These are phyloP conservation scores for Aphodius granarius DNA, from an alignment of 2,888 invertebrate genomes.

Conservation along the genomic window DNA sequence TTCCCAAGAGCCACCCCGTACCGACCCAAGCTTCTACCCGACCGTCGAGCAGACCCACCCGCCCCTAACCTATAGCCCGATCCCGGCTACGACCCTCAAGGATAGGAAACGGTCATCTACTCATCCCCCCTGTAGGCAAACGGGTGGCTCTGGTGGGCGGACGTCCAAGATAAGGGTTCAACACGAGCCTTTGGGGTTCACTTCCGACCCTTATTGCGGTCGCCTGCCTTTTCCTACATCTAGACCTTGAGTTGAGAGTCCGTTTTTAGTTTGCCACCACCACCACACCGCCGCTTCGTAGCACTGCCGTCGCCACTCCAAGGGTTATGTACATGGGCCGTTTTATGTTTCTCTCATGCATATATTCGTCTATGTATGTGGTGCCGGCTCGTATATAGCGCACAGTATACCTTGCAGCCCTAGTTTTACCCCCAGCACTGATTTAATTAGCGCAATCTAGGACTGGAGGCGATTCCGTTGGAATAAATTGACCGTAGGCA, in stretches of 20 bases:
- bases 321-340: neutral
- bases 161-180: conserved; percentile 43
- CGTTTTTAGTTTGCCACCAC: conserved; percentile 27
- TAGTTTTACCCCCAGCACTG: conserved; percentile 1
- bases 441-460: neutral
- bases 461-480: neutral
- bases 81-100: conserved; percentile 39
- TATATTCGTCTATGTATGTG: conserved; percentile 3
- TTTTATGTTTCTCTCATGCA: conserved; percentile 12
- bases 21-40: conserved; percentile 26
- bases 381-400: neutral
- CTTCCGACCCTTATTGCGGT: conserved; percentile 43
- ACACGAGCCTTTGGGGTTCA: conserved; percentile 40
- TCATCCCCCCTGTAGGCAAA: conserved; percentile 26
- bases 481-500: neutral
- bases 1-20: conserved; percentile 1
- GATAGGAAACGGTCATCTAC: conserved; percentile 40
- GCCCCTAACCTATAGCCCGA: conserved; percentile 28
- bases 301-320: neutral
- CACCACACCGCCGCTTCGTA: neutral
- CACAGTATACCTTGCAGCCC: neutral
- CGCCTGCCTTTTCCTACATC: conserved; percentile 39
- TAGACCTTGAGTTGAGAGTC: conserved; percentile 28
- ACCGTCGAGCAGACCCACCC: conserved; percentile 17
- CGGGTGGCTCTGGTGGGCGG: conserved; percentile 33